Evolutionary conservation across 2,113 vertebrate species (phyloP).

Genomic region (Alosa alosa): DNA sequence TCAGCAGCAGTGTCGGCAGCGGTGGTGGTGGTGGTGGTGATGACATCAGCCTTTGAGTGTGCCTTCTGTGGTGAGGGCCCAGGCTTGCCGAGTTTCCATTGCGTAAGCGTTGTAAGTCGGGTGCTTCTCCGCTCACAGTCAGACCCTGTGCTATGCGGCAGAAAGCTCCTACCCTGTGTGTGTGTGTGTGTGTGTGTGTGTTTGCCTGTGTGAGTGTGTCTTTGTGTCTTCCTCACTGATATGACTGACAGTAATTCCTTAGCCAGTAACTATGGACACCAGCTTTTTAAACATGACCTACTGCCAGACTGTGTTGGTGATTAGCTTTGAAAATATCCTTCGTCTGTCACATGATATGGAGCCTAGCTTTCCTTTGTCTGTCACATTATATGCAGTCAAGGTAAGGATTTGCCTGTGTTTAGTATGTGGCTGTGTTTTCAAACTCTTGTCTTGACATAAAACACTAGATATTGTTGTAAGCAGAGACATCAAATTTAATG

Average conservation of each 20-base stretch:
- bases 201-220: not conserved
- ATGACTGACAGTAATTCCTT: conserved; percentile 23
- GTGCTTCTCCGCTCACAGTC: not conserved
- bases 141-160: not conserved
- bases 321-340: not conserved
- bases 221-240: conserved; percentile 26
- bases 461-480: not conserved
- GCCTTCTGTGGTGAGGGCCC: conserved; percentile 30
- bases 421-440: not conserved
- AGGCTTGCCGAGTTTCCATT: conserved; percentile 40
- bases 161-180: not conserved
- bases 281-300: not conserved
- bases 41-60: conserved; percentile 13
- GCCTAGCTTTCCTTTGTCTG: too few relatives aligned
- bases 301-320: not conserved
- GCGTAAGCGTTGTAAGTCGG: conserved; percentile 31
- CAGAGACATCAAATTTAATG: too few relatives aligned
- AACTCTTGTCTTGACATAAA: not conserved
- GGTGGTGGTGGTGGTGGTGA: not conserved
- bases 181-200: not conserved
- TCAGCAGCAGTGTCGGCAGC: conserved; percentile 9
- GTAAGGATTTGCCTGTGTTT: not conserved
- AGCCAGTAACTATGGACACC: not conserved
- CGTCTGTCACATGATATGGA: not conserved
- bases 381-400: not conserved